Evolutionary conservation across 2,888 invertebrate genomes (phyloP).

Genomic region (Priocnemis perturbator): DNA sequence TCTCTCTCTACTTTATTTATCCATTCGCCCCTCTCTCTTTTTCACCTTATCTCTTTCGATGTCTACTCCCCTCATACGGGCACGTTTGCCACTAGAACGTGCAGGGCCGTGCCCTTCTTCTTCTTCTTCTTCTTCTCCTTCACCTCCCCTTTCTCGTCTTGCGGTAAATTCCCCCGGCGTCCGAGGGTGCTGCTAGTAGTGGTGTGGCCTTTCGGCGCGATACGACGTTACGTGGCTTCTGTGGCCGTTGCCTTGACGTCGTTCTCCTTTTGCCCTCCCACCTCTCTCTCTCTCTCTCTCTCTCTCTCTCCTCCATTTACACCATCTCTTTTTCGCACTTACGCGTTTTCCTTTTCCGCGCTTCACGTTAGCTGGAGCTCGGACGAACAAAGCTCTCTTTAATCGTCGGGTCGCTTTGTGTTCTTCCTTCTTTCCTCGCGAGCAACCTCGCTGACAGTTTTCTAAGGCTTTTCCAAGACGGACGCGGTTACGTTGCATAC

Average conservation of each 20-base stretch:
- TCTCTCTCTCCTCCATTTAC: neutral
- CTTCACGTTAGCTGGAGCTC: neutral
- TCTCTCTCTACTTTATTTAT: neutral
- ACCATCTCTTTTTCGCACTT: neutral
- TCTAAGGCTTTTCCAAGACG: too few relatives aligned
- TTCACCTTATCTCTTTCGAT: constrained; percentile 7
- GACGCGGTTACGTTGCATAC: too few relatives aligned
- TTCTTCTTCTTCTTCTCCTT: too few relatives aligned
- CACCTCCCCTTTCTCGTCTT: constrained; percentile 26
- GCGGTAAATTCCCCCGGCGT: constrained; percentile 44
- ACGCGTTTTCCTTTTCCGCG: neutral
- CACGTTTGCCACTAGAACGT: constrained; percentile 28
- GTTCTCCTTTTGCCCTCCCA: neutral
- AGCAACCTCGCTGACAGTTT: neutral
- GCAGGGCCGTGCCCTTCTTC: constrained; percentile 32
- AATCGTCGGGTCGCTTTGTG: constrained; percentile 21
- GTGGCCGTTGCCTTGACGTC: constrained; percentile 14
- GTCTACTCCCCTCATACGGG: constrained; percentile 18
- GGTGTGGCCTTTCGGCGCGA: constrained; percentile 42
- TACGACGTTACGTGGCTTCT: constrained; percentile 38
- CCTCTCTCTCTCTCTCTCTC: neutral
- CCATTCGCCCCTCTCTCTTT: constrained; percentile 1
- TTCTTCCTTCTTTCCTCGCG: neutral
- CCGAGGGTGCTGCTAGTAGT: constrained; percentile 1
- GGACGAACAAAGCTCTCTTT: constrained; percentile 23